Percentiles rank a stretch among this genome's conserved stretches.
These are phyloP conservation scores for Chironomus striatipennis DNA, from an alignment of 1,140 invertebrate species.

Conservation along the genomic window DNA sequence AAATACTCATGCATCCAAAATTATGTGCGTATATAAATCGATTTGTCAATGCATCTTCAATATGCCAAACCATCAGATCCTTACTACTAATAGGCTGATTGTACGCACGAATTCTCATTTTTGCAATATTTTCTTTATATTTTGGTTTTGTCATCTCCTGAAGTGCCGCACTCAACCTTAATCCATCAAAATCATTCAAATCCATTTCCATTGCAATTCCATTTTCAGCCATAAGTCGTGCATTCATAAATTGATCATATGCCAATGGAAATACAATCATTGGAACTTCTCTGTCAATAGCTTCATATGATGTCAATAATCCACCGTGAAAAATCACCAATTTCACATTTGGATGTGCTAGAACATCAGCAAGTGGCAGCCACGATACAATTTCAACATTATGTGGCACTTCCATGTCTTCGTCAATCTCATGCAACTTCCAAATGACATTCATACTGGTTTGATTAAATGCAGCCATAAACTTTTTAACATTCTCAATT, in stretches of 20 bases:
- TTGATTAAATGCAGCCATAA: conserved; percentile 38
- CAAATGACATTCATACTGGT: conserved; percentile 48
- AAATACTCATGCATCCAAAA: neutral
- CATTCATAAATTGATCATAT: conserved; percentile 35
- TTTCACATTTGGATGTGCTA: conserved; percentile 38
- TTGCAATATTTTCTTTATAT: neutral
- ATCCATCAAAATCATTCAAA: conserved; percentile 36
- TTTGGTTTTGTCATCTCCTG: conserved; percentile 32
- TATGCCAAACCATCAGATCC: neutral
- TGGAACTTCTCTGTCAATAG: conserved; percentile 34
- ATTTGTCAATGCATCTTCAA: neutral
- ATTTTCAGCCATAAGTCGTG: conserved; percentile 31
- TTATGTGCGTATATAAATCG: neutral
- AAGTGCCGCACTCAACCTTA: conserved; percentile 33
- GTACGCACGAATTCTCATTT: neutral
- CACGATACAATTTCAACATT: neutral
- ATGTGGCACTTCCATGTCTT: neutral
- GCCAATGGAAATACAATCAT: conserved; percentile 29
- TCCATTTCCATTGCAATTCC: conserved; percentile 35
- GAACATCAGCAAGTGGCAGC: conserved; percentile 25
- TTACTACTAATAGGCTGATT: neutral
- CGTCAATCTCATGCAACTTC: conserved; percentile 46
- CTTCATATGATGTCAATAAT: conserved; percentile 41
- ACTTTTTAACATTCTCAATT: conserved; percentile 26
- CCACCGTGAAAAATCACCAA: conserved; percentile 50